Percentiles rank a stretch among this genome's conserved stretches.
These are phyloP conservation scores for Lathronympha strigana DNA, from an alignment of 2,888 invertebrate species.

Conservation along the genomic window DNA sequence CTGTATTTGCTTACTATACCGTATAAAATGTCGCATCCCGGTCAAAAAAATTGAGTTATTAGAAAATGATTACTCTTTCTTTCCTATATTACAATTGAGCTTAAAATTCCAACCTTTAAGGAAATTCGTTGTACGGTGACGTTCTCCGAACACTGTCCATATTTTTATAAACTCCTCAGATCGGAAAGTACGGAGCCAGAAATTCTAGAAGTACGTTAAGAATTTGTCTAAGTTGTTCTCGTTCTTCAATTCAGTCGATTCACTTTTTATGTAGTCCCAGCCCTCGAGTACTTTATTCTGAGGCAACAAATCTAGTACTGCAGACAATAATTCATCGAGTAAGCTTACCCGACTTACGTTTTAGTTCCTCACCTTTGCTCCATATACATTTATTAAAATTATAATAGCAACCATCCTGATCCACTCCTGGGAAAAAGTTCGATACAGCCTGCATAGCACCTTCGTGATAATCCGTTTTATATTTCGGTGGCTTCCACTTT, in stretches of 20 bases:
- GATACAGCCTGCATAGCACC: not conserved
- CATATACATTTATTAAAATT: not conserved
- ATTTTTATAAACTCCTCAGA: slow-evolving; percentile 13
- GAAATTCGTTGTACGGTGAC: slow-evolving; percentile 15
- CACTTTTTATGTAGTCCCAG: not conserved
- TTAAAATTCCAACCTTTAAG: slow-evolving; percentile 14
- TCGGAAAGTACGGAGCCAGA: slow-evolving; percentile 12
- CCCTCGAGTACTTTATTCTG: not conserved
- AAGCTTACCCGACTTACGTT: not conserved
- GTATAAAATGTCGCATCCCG: not conserved
- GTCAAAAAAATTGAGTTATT: not conserved
- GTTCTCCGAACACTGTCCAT: slow-evolving; percentile 13
- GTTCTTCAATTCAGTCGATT: not conserved
- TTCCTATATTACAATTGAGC: slow-evolving; percentile 2
- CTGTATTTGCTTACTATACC: slow-evolving; percentile 13
- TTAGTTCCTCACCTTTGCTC: not conserved
- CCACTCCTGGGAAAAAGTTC: not conserved
- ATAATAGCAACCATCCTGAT: not conserved
- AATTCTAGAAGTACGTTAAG: slow-evolving; percentile 3
- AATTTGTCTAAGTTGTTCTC: not conserved
- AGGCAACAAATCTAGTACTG: not conserved
- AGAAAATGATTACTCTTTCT: not conserved
- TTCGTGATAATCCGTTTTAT: not conserved
- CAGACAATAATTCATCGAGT: not conserved
- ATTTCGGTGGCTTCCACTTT: slow-evolving; percentile 3